Evolutionary conservation across 2,888 invertebrate genomes (phyloP), one percentile per base, ranked within the genome.

Genomic region (Byasa hedistus): DNA sequence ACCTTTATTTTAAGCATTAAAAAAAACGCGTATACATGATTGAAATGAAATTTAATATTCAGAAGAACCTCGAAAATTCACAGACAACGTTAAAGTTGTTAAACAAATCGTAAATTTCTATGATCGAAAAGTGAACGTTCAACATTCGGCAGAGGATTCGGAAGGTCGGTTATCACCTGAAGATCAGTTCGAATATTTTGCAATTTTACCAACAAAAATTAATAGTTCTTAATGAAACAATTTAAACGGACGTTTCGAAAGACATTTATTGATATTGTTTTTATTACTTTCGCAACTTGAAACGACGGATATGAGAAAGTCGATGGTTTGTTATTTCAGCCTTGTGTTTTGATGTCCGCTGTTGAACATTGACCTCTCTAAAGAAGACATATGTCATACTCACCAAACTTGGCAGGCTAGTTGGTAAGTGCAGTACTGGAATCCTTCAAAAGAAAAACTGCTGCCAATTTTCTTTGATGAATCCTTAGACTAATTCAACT

Each of bases 71-170:
- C n/a, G 32, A 61, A 10, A 36, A 61, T 19, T 57, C 22, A 48
- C 51, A 51, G 60, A 17, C 51, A 8, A 24, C 22, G 48, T 57
- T 60, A 57, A 60, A 60, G 55, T 48, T 44, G 55, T 65, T 59
- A 60, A 64, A 64, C 36, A 36, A 22, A 48, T 64, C 57, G n/a
- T 55, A 21, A 21, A 48, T 59, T 60, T 55, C 17, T 48, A 60
- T 58, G 39, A 19, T 44, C 48, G 27, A 59, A 65, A 65, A 65
- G 65, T 27, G 65, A 65, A 65, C 61, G 65, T 61, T 8, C 8
- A 61, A 55, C 56, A 56, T 56, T 21, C 15, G 23, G 27, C 23
- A 17, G 51, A 24, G n/a, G 24, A n/a, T 51, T 24, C 32, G 57
- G 63, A 65, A 65, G 65, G 65, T 61, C 61, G 57, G 24, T 22